Percentiles rank a stretch among this genome's conserved stretches.
phyloP scores from a whole-genome alignment of 2,113 vertebrate genomes.

The Physeter macrocephalus region DNA sequence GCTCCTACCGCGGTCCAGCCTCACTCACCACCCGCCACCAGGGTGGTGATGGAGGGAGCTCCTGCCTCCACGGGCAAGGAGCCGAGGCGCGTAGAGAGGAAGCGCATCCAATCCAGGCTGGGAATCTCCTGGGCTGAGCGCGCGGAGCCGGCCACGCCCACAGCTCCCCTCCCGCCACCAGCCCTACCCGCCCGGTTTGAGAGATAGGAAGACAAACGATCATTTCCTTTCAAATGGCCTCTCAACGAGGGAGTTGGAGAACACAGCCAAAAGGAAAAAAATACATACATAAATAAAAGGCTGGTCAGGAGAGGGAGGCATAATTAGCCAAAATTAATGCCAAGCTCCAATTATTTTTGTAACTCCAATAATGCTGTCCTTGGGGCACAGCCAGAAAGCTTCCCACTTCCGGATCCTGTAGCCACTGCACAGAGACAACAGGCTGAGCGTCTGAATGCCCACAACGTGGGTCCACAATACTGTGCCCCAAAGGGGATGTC shows the following conservation, averaged over 20 bases:
- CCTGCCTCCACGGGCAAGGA: background rate
- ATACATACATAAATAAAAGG: slow-evolving; percentile 33
- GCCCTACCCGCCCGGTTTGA: background rate
- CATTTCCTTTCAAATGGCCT: slow-evolving; percentile 31
- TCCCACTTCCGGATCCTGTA: background rate
- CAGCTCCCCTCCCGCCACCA: background rate
- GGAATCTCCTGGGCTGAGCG: background rate
- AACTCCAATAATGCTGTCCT: background rate
- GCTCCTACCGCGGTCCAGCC: background rate
- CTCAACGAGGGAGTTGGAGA: slow-evolving; percentile 41
- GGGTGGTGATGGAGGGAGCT: background rate
- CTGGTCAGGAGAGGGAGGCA: slow-evolving; percentile 45
- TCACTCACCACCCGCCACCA: background rate
- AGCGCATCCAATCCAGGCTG: background rate
- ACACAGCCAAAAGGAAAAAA: background rate
- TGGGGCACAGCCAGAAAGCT: slow-evolving; percentile 1
- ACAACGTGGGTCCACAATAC: background rate
- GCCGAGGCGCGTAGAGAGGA: background rate
- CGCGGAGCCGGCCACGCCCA: background rate
- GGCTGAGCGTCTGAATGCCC: background rate
- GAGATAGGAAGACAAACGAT: slow-evolving; percentile 11
- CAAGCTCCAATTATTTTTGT: slow-evolving; percentile 15
- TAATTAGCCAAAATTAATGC: slow-evolving; percentile 22
- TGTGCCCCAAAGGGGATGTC: background rate
- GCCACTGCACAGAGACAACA: background rate